phyloP scores from a whole-genome alignment of 2,797 vertebrate genomes.

The Miichthys miiuy region DNA sequence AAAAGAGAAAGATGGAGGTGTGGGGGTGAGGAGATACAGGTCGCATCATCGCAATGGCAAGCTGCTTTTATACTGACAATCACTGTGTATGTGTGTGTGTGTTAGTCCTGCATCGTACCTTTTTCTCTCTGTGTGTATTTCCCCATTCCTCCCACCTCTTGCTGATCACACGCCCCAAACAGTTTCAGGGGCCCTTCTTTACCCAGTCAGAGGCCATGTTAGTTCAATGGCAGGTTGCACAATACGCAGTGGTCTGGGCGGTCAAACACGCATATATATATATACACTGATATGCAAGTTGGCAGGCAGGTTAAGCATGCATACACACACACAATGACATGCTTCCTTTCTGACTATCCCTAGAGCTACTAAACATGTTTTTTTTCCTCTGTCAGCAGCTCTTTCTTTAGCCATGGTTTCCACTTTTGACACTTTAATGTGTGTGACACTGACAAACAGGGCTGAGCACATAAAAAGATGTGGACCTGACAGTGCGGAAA shows the following conservation, averaged over 20 bases:
- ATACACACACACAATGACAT: slow-evolving; percentile 19
- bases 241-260: slow-evolving; percentile 56
- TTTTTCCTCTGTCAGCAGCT: slow-evolving; percentile 60
- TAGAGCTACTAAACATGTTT: slow-evolving; percentile 40
- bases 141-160: slow-evolving; percentile 24
- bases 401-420: slow-evolving; percentile 57
- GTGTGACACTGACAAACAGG: slow-evolving; percentile 60
- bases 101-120: not conserved
- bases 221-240: slow-evolving; percentile 71
- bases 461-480: slow-evolving; percentile 45
- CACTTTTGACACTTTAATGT: slow-evolving; percentile 58
- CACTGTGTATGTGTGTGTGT: slow-evolving; percentile 26
- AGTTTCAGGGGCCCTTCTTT: slow-evolving; percentile 57
- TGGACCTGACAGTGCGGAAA: slow-evolving; percentile 53
- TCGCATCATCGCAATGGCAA: slow-evolving; percentile 1
- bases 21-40: slow-evolving; percentile 27
- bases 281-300: slow-evolving; percentile 7
- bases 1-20: slow-evolving; percentile 24
- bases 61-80: not conserved
- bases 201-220: slow-evolving; percentile 52
- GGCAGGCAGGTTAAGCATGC: slow-evolving; percentile 8
- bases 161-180: slow-evolving; percentile 51
- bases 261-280: slow-evolving; percentile 2
- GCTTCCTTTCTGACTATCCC: slow-evolving; percentile 48
- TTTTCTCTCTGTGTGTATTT: slow-evolving; percentile 28